Evolutionary conservation across 2,113 vertebrate genomes (phyloP), one percentile per base, ranked within the genome.

Genomic region (Syngnathus scovelli): DNA sequence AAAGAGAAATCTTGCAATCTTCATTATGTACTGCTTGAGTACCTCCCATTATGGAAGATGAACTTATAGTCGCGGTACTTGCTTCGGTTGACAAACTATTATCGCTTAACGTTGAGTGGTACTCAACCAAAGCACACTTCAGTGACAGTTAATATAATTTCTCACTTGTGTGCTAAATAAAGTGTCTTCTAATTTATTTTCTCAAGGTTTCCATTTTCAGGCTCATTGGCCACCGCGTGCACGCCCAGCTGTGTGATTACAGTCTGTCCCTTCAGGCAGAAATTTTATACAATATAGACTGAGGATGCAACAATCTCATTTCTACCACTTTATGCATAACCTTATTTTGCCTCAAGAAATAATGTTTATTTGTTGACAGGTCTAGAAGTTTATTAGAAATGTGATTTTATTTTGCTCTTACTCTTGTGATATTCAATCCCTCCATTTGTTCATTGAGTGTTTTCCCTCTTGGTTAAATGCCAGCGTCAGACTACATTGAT

Each of bases 401-500:
- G 10, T 7, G 7, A 21, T 61, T 61, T 61, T 41, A 9, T 39
- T 62, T 54, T 16, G 4, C 44, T 60, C 39, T 67, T 52, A 1
- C 15, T 43, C 51, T 75, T 33, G 61, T 33, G 67, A n/a, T 33
- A 44, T 38, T 69, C 59, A 65, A n/a, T 78, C 38, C 36, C 27
- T 23, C 27, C 65, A 23, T 55, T 61, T 33, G 15, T 55, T 71
- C 74, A 78, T 78, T 61, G 64, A 69, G 61, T 55, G 19, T 37
- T 59, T 5, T 74, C 21, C 10, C 9, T 67, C 55, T 19, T n/a
- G 65, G 69, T 58, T 76, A 67, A 84, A 79, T 79, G 48, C 60
- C 67, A 76, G 36, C 65, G 21, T 59, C 62, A 67, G 37, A 72
- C 27, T 55, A 6, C n/a, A 41, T 60, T 52, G 54, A 75, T 68